Evolutionary conservation across 2,888 invertebrate species (phyloP), one percentile per base, ranked within the genome.

Genomic region (Tryphoninae sp.): DNA sequence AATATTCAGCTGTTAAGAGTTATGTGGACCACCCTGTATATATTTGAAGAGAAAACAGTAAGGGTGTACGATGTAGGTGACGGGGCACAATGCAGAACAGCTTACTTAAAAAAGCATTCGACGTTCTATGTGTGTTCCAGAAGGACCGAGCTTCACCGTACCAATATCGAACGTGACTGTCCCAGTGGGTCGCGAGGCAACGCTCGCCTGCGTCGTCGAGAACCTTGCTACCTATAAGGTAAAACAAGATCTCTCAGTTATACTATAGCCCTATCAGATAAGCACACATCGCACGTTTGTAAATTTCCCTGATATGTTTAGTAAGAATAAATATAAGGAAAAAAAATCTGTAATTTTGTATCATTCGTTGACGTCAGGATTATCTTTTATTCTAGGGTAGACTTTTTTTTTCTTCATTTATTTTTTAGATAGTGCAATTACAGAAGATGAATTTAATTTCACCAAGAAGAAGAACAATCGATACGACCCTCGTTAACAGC

Each of bases 191-290:
- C 94, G 97, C 81, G 97, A 97, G 92, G 97, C 97, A 13, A 94
- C 95, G 78, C 94, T 97, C 80, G 95, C 95, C 74, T 97, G 97
- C 91, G 93, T 95, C 80, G 97, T 97, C n/a, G 96, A 97, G 92
- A 96, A 97, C 92, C 94, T 97, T 84, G 95, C 95, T 82, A 94
- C 95, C 49, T 97, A 95, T 91, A 97, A 97, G 96, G 97, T 97
- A 93, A 92, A 49, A 64, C 22, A 9, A 45, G 13, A 45, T 45
- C 45, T 9, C 55, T 55, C 55, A 16, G 33, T 1, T 33, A 33
- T 33, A 33, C 7, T 33, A 33, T 33, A 6, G 3, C 6, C 33
- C 33, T 33, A 33, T 33, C 6, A 33, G 6, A 33, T 6, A 33
- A 33, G 33, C 33, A 33, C 33, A 33, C 33, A 33, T 6, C 33